Conservation (phyloP, 2,113 vertebrate genomes). For the Cranoglanis bouderius region DNA sequence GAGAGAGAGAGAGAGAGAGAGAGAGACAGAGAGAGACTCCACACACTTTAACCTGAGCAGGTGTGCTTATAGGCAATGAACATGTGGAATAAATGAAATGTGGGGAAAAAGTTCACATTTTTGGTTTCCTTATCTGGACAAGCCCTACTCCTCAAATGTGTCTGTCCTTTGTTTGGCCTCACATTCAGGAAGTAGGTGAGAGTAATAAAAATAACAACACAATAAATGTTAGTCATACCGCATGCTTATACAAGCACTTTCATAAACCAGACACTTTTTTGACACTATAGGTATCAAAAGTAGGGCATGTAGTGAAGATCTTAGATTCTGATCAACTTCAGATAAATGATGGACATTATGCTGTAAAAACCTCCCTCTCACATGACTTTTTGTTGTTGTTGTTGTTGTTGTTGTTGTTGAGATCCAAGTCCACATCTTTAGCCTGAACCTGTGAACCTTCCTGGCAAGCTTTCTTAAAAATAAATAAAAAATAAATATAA, state of each 20-base stretch:
- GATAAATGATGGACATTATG: no score
- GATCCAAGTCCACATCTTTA: no score
- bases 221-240: not conserved
- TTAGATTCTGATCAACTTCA: no score
- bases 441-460: no score
- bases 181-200: not conserved
- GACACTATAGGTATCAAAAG: no score
- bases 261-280: not conserved
- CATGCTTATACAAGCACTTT: not conserved
- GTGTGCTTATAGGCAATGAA: not conserved
- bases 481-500: no score
- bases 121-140: not conserved
- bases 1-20: no score
- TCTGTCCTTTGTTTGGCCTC: not conserved
- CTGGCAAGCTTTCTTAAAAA: no score
- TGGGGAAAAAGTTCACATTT: not conserved
- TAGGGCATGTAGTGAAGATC: no score
- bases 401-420: no score
- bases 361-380: no score
- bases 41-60: not conserved
- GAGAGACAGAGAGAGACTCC: not conserved
- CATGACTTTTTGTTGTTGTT: no score
- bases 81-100: not conserved
- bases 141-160: not conserved
- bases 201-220: not conserved